Base-by-base conservation (phyloP, 2,888 invertebrate species). In the Podotricha telesiphe region DNA sequence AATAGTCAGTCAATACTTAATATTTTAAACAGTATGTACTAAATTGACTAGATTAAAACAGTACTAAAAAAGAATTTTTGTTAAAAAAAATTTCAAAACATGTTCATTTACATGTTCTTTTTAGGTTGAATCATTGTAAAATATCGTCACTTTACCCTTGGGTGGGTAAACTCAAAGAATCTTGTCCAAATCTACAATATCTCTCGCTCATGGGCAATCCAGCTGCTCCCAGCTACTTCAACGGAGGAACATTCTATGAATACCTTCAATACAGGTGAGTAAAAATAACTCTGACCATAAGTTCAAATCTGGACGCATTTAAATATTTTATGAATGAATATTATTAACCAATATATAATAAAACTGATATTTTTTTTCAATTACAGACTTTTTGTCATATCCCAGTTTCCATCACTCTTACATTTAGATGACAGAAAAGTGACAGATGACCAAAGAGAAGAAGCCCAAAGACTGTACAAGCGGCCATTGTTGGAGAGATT, bases 121-220 rank as follows among this genome's bases (percentile, higher is more conserved):
- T 0, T 78, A 94, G 94, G 95, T 85, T 96, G 70, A 96, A 96
- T 79, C 94, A 95, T 75, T 96, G 95, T 79, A 94, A 95, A 77
- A 94, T 95, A 67, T 81, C 86, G 19, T 91, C 92, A 13, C 83
- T 98, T 4, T 95, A 95, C 84, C 96, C 96, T 15, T 97, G 96
- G 94, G 94, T 96, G 65, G 94, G 94, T 73, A 95, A 95, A 78
- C 89, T 97, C 71, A 94, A 95, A 75, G 91, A 94, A 55, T 95
- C 96, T 1, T 95, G 96, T 75, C 96, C 97, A 0, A 95, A 95
- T 77, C 86, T 98, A 34, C 94, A 94, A 78, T 95, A 96, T 82
- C 87, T 98, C 0, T 96, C 97, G 17, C 91, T 97, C 69, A 97
- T 98, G 97, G 97, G 97, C 20, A 98, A 98, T 86, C 94, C 95